A percentile compares a stretch with the other conserved stretches of the same genome.
These are phyloP conservation scores for Cryptotermes secundus DNA, from an alignment of 1,140 invertebrate species.

Conservation along the genomic window DNA sequence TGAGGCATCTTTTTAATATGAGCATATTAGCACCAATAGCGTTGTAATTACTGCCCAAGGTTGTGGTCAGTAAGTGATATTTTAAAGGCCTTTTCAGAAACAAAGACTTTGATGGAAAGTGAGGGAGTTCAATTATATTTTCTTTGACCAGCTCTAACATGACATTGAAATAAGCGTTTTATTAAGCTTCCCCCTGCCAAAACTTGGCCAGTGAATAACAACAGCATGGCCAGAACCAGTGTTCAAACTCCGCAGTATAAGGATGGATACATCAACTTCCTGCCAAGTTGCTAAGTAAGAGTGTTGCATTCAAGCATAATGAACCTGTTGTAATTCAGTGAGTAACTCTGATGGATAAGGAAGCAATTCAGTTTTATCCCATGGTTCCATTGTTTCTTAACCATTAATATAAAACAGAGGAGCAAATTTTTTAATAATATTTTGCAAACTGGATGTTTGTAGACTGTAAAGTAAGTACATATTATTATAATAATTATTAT, in stretches of 20 bases:
- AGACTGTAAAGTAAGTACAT: slow-evolving; percentile 18
- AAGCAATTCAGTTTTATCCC: not conserved
- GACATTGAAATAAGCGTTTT: no score
- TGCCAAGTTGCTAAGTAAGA: not conserved
- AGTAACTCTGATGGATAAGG: not conserved
- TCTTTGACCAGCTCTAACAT: no score
- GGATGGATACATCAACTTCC: not conserved
- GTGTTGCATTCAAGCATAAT: not conserved
- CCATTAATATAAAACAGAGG: not conserved
- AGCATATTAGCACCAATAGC: not conserved
- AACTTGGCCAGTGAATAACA: no score
- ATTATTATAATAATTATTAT: not conserved
- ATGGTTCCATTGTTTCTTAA: not conserved
- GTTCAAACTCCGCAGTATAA: no score
- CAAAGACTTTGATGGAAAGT: not conserved
- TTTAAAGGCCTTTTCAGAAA: slow-evolving; percentile 9
- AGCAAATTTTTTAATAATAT: slow-evolving; percentile 15
- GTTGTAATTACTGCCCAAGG: slow-evolving; percentile 1
- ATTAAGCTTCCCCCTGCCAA: no score
- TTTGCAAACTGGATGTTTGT: slow-evolving; percentile 26
- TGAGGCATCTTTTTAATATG: not conserved
- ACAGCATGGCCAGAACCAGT: no score
- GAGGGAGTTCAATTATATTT: not conserved
- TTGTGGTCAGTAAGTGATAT: not conserved
- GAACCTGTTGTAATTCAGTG: not conserved